Evolutionary conservation across 2,888 invertebrate species (phyloP).

Genomic region (Ectropis crepuscularia): DNA sequence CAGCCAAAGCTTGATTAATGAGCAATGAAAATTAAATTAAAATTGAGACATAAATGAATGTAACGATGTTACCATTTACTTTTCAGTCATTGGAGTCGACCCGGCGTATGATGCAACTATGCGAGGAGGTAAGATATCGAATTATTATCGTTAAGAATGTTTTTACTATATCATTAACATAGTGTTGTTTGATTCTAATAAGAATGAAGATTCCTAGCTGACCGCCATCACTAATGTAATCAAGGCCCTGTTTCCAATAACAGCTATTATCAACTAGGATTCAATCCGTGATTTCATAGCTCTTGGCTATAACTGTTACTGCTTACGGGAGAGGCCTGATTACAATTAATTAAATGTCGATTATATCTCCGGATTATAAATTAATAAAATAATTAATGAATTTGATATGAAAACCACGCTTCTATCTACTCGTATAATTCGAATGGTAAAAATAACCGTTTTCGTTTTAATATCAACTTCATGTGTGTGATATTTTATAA

Average conservation of each 20-base stretch:
- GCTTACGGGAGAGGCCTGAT: slow-evolving; percentile 47
- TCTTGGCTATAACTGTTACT: not conserved
- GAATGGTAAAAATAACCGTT: not conserved
- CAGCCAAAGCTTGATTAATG: no score
- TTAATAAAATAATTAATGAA: slow-evolving; percentile 44
- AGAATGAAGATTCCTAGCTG: slow-evolving; percentile 9
- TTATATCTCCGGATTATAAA: slow-evolving; percentile 59
- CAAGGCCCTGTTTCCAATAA: slow-evolving; percentile 22
- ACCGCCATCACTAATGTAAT: slow-evolving; percentile 24
- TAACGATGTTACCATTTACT: slow-evolving; percentile 35
- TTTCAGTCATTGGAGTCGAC: slow-evolving; percentile 96
- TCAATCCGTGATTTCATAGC: slow-evolving; percentile 22
- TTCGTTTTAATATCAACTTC: slow-evolving; percentile 60
- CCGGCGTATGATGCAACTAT: slow-evolving; percentile 95
- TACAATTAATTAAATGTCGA: slow-evolving; percentile 51
- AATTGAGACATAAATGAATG: not conserved
- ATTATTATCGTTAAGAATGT: slow-evolving; percentile 26
- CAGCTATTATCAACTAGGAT: slow-evolving; percentile 15
- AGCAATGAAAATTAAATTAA: not conserved
- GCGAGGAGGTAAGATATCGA: slow-evolving; percentile 92
- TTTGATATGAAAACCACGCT: slow-evolving; percentile 57
- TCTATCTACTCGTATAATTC: not conserved
- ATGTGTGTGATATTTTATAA: slow-evolving; percentile 25
- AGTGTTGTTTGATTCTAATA: slow-evolving; percentile 10
- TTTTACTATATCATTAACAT: slow-evolving; percentile 7